Evolutionary conservation across 2,888 invertebrate species (phyloP), one percentile per base, ranked within the genome.

Genomic region (Chloroclysta siterata): DNA sequence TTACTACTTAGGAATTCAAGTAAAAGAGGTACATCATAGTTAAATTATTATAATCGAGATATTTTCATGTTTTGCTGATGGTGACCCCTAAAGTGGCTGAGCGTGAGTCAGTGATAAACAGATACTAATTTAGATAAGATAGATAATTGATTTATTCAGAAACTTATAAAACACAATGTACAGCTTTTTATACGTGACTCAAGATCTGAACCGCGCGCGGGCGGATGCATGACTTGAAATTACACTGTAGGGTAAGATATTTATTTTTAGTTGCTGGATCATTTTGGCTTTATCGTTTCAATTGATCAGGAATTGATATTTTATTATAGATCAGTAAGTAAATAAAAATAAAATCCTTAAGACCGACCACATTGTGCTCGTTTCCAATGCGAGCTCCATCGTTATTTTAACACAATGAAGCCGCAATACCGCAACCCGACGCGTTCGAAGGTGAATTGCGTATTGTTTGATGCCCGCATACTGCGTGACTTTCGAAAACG

Each of bases 361-460:
- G 84, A 87, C 85, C 81, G 79, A 84, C 75, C 77, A 78, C 80
- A 86, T 82, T 83, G 82, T 84, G 81, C 79, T 84, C 79, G 83
- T 82, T 87, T 85, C 85, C 86, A 88, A 86, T 85, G 80, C 79
- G 79, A 85, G 85, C 83, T 86, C 81, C 85, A 85, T 89, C 88
- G 88, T 90, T 90, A 91, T 87, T 88, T 87, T 83, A 90, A 89
- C 90, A 93, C 92, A 92, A 91, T 91, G 89, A 87, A 89, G 90
- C 91, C 90, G 92, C 92, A 90, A 90, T 87, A 91, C 92, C 92
- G 91, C 92, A 92, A 93, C 90, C 81, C 89, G 88, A 89, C 87
- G 88, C 90, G 89, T 84, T 86, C 89, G 92, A 90, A 92, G 91
- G 91, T 91, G 92, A 92, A 93, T 93, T 92, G 91, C 91, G 91